Conservation (phyloP, 2,113 vertebrate genomes). For the Cyphomyrus discorhynchus region DNA sequence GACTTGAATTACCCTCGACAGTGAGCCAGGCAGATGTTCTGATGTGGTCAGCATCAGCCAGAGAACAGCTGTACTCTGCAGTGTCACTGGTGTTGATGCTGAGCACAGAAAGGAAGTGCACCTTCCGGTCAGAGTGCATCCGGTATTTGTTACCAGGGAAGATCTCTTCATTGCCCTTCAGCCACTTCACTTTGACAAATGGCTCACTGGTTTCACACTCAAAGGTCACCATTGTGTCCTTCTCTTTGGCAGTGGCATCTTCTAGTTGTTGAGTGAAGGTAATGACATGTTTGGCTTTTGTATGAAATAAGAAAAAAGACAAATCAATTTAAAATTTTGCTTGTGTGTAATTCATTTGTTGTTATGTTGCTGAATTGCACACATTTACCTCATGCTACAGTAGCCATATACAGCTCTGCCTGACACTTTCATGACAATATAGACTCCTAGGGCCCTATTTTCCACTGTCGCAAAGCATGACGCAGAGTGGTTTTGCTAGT, state of each 20-base stretch:
- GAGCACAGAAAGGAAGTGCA: slow-evolving; percentile 89
- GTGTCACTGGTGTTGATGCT: slow-evolving; percentile 71
- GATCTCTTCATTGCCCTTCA: slow-evolving; percentile 79
- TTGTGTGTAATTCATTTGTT: neutral
- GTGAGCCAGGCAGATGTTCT: slow-evolving; percentile 79
- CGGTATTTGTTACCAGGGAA: slow-evolving; percentile 87
- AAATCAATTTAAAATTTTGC: neutral
- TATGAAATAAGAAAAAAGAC: neutral
- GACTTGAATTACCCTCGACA: slow-evolving; percentile 77
- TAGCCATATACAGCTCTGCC: neutral
- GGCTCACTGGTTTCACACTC: slow-evolving; percentile 97
- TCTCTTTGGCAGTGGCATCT: slow-evolving; percentile 80
- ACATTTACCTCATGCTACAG: neutral
- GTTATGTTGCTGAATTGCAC: neutral
- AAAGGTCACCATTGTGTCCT: slow-evolving; percentile 89
- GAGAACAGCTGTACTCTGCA: slow-evolving; percentile 77
- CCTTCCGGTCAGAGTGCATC: slow-evolving; percentile 94
- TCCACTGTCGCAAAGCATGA: too few relatives aligned
- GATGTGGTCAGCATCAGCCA: slow-evolving; percentile 72
- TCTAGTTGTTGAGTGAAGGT: slow-evolving; percentile 79
- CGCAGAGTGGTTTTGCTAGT: too few relatives aligned
- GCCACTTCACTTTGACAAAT: slow-evolving; percentile 95
- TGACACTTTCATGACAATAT: neutral
- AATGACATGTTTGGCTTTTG: slow-evolving; percentile 77
- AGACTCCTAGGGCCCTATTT: neutral